These are phyloP conservation scores for Cryptomyrus ogoouensis DNA, from an alignment of 2,113 vertebrate species.

Conservation along the genomic window DNA sequence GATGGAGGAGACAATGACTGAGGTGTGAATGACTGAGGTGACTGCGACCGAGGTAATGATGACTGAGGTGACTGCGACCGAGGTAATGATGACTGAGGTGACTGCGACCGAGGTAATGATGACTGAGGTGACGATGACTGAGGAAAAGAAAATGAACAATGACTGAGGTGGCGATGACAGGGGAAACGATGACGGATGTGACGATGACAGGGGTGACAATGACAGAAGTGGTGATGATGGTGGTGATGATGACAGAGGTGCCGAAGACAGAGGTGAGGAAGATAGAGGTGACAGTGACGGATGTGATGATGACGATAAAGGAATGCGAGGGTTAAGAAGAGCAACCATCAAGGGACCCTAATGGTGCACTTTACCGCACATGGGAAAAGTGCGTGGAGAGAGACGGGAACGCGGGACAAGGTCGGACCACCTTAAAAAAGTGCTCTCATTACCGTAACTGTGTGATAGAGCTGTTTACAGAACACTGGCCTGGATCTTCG, in stretches of 20 bases:
- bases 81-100: background rate
- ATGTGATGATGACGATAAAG: background rate
- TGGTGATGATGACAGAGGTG: background rate
- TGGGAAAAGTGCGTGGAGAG: background rate
- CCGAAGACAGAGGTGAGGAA: background rate
- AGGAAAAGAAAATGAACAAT: background rate
- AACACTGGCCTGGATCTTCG: background rate
- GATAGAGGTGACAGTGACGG: background rate
- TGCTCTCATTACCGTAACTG: background rate
- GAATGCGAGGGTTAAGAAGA: background rate
- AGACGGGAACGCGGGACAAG: background rate
- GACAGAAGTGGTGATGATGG: background rate
- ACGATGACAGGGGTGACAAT: background rate
- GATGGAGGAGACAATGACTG: background rate
- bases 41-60: background rate
- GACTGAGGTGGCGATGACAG: background rate
- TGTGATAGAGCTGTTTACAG: background rate
- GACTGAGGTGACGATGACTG: background rate
- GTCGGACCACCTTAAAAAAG: background rate
- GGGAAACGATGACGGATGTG: background rate
- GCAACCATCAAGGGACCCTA: background rate
- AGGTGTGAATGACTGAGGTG: background rate
- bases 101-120: background rate
- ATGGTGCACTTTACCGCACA: background rate
- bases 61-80: background rate